A percentile compares a stretch with the other conserved stretches of the same genome.
phyloP scores from a whole-genome alignment of 2,888 invertebrate genomes.

The Ectropis crepuscularia region DNA sequence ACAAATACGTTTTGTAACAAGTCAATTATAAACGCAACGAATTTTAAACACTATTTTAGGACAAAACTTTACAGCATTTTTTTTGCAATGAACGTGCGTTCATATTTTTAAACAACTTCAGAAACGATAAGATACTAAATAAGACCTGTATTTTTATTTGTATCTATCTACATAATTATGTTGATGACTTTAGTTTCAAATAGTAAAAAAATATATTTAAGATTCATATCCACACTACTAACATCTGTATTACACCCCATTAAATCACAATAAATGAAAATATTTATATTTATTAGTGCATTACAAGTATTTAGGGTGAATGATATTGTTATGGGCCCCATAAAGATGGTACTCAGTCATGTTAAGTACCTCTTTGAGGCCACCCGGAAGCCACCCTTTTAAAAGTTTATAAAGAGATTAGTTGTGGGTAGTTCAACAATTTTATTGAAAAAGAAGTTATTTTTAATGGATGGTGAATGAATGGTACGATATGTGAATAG shows the following conservation, averaged over 20 bases:
- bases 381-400: conserved; percentile 61
- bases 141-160: no score
- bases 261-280: conserved; percentile 77
- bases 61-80: no score
- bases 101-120: no score
- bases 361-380: conserved; percentile 56
- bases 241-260: conserved; percentile 51
- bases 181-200: no score
- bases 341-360: conserved; percentile 65
- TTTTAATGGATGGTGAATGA: conserved; percentile 19
- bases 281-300: conserved; percentile 77
- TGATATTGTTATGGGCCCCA: conserved; percentile 72
- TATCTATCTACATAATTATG: no score
- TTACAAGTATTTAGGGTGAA: conserved; percentile 70
- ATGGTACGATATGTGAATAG: neutral
- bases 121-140: no score
- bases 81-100: no score
- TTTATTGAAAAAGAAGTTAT: conserved; percentile 31
- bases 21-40: no score
- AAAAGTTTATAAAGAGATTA: conserved; percentile 30
- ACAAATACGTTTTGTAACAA: no score
- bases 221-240: conserved; percentile 48
- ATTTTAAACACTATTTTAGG: no score
- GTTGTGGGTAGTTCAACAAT: conserved; percentile 40
- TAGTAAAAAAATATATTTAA: no score